Base-by-base conservation (phyloP, 2,888 invertebrate species). In the Meteorus cinctellus region DNA sequence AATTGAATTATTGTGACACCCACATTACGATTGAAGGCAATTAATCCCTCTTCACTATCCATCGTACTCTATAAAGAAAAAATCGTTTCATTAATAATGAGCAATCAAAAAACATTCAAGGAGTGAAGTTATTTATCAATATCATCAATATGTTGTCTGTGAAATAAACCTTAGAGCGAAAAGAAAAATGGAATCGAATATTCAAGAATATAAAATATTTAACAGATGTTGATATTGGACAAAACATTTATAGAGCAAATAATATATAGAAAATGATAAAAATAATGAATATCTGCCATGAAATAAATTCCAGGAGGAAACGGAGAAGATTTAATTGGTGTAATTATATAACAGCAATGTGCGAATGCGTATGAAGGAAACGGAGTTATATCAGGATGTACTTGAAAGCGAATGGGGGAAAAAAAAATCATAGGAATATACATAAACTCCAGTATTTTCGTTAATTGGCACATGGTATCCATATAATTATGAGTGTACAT, bases 321-420 rank as follows among this genome's bases (percentile, higher is more conserved):
- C n/a, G 55, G 19, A 55, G n/a, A 55, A 65, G 41, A 41, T 65
- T 65, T 65, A 65, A 65, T 65, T 65, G 65, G 19, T 19, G 16
- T n/a, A 65, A 65, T 65, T 65, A 65, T 65, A 65, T 36, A 65
- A 55, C 55, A 55, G 55, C 36, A 16, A 19, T 41, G 34, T 65
- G 65, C 19, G 27, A 31, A 41, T 65, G 41, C 36, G 65, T 34
- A 41, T 65, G n/a, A 31, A 62, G 62, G 62, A 62, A 62, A 62
- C 62, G 62, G 19, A 62, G 16, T 29, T 14, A 62, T 34, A 65
- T 31, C 65, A 41, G 36, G 65, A 65, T 65, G 65, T 36, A 65
- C 65, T 65, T 65, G 19, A 24, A 19, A 12, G 65, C 41, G 31
- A 36, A 65, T 36, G 19, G n/a, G 36, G 36, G 10, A 34, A 63